phyloP scores from a whole-genome alignment of 2,113 vertebrate genomes.

The Rhipidura dahli region DNA sequence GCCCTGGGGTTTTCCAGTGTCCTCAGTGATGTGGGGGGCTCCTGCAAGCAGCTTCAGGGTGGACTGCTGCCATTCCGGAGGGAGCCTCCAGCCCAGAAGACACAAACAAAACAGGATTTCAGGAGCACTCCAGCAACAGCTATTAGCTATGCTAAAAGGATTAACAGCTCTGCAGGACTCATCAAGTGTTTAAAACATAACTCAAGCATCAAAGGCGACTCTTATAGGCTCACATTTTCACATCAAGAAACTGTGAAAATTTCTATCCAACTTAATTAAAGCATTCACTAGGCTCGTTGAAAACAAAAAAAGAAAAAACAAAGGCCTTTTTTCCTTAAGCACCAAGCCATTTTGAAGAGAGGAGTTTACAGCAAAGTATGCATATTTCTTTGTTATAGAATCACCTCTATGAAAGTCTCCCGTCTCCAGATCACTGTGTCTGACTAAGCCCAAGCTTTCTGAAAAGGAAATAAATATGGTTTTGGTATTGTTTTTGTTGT shows the following conservation, averaged over 20 bases:
- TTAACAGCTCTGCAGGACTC: conserved; percentile 53
- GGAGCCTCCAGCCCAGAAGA: neutral
- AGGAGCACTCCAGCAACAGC: neutral
- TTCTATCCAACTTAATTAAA: conserved; percentile 49
- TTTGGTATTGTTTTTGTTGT: neutral
- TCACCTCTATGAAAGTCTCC: neutral
- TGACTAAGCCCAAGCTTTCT: neutral
- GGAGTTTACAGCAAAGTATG: neutral
- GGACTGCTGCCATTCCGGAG: neutral
- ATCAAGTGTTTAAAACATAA: conserved; percentile 40
- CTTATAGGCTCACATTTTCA: conserved; percentile 26
- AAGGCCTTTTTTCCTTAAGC: neutral
- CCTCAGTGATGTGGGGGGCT: neutral
- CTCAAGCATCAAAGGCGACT: conserved; percentile 29
- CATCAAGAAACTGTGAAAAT: conserved; percentile 52
- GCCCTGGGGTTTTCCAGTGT: neutral
- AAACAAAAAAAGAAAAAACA: neutral
- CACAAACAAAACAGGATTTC: neutral
- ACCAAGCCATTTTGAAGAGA: neutral
- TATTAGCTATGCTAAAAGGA: conserved; percentile 53
- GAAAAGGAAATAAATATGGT: neutral
- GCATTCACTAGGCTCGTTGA: neutral
- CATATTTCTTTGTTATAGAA: neutral
- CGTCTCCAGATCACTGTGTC: neutral
- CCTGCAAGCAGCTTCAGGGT: neutral